A percentile compares a stretch with the other conserved stretches of the same genome.
phyloP scores from a whole-genome alignment of 2,797 vertebrate genomes.

The Salmo trutta region DNA sequence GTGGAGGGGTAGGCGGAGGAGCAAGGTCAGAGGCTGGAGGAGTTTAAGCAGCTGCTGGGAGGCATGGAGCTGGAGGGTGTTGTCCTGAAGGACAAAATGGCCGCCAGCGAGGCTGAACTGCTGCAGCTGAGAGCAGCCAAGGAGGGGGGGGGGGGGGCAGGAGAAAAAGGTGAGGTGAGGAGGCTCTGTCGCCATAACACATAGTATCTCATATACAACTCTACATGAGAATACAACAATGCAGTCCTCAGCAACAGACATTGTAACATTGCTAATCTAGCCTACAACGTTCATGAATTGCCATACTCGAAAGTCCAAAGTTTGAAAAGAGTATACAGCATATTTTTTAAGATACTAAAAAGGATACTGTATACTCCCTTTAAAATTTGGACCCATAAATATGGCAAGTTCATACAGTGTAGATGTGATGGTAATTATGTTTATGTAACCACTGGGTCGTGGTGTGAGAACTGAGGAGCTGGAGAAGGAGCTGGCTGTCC shows the following conservation, averaged over 20 bases:
- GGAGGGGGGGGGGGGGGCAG: slow-evolving; percentile 54
- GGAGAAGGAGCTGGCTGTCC: slow-evolving; percentile 81
- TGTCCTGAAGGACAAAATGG: slow-evolving; percentile 75
- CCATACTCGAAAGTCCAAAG: not conserved
- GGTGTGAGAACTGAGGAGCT: slow-evolving; percentile 76
- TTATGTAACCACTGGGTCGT: slow-evolving; percentile 1
- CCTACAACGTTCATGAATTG: no score
- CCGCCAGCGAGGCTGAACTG: slow-evolving; percentile 77
- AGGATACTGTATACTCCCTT: not conserved
- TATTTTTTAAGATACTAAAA: not conserved
- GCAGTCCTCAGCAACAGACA: no score
- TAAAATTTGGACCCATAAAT: not conserved
- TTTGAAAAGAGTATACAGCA: not conserved
- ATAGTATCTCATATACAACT: not conserved
- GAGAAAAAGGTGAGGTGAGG: slow-evolving; percentile 79
- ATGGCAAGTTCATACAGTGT: not conserved
- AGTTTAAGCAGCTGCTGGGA: slow-evolving; percentile 80
- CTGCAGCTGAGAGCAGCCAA: slow-evolving; percentile 65
- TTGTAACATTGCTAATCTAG: no score
- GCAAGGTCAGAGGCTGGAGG: slow-evolving; percentile 70
- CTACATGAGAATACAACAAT: not conserved
- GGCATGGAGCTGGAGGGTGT: slow-evolving; percentile 82
- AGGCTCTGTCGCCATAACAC: not conserved
- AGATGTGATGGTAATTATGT: not conserved
- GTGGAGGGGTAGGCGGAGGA: slow-evolving; percentile 62